Percentiles rank a stretch among this genome's conserved stretches.
Evolutionary conservation across 2,888 invertebrate genomes (phyloP).

Genomic region (Physocephala rufipes): DNA sequence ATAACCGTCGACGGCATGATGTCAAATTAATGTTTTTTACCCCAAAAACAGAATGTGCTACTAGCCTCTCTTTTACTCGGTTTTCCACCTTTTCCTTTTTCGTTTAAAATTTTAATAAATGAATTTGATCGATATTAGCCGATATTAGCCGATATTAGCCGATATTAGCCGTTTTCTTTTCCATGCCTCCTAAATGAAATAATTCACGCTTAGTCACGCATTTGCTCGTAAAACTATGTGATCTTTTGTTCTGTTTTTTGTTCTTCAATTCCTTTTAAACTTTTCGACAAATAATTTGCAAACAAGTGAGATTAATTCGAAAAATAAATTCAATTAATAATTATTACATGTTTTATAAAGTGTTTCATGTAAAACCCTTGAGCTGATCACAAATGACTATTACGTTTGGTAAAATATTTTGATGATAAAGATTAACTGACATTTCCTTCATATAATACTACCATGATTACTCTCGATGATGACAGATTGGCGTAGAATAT

Average conservation of each 20-base stretch:
- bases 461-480: no score
- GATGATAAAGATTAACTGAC: conserved; percentile 44
- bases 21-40: conserved; percentile 29
- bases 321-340: neutral
- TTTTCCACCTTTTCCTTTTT: conserved; percentile 36
- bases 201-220: conserved; percentile 31
- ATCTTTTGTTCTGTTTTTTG: no score
- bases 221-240: conserved; percentile 27
- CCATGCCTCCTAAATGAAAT: conserved; percentile 8
- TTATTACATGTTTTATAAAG: conserved; percentile 41
- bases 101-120: conserved; percentile 43
- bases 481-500: no score
- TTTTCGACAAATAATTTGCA: neutral
- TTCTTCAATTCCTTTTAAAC: neutral
- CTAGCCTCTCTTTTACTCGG: neutral
- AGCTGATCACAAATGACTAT: conserved; percentile 29
- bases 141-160: neutral
- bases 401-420: conserved; percentile 16
- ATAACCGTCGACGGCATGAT: no score
- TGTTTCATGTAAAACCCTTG: conserved; percentile 32
- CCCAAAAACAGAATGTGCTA: conserved; percentile 28
- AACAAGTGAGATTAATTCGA: no score
- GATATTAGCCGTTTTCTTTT: conserved; percentile 28
- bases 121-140: conserved; percentile 50
- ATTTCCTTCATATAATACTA: conserved; percentile 50